Conservation (phyloP, 2,888 invertebrate species). For the Rhamphomyia laevipes region DNA sequence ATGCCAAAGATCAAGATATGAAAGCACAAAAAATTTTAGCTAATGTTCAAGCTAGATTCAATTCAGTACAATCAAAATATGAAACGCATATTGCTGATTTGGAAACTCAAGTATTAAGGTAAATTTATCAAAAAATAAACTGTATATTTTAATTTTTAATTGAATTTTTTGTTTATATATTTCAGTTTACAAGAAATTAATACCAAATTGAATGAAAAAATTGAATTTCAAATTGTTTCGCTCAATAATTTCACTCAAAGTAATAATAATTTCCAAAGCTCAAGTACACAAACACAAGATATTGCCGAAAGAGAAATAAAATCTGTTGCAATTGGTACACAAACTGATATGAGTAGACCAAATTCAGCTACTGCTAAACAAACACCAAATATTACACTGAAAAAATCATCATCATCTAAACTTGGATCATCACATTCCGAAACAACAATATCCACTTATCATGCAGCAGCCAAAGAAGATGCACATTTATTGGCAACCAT, state of each 20-base stretch:
- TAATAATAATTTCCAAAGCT: constrained; percentile 4
- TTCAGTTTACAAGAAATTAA: constrained; percentile 38
- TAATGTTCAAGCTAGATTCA: constrained; percentile 65
- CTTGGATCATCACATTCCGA: constrained; percentile 45
- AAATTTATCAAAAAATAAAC: constrained; percentile 7
- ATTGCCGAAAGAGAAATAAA: constrained; percentile 32
- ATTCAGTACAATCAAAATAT: constrained; percentile 65
- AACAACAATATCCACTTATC: constrained; percentile 30
- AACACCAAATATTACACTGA: not conserved
- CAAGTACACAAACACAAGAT: constrained; percentile 34
- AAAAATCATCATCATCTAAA: constrained; percentile 23
- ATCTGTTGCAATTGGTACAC: constrained; percentile 38
- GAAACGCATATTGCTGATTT: constrained; percentile 61
- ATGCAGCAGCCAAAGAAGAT: constrained; percentile 51
- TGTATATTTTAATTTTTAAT: not conserved
- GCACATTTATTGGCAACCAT: constrained; percentile 68
- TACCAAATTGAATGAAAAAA: constrained; percentile 44
- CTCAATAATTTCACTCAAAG: constrained; percentile 25
- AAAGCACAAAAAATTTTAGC: constrained; percentile 57
- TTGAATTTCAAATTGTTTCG: constrained; percentile 37
- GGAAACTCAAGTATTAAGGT: constrained; percentile 50
- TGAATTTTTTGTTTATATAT: not conserved
- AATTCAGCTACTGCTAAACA: constrained; percentile 18
- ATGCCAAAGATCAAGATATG: constrained; percentile 56
- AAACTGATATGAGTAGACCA: constrained; percentile 39